These are phyloP conservation scores for Caenorhabditis wallacei DNA, from an alignment of 2,888 invertebrate genomes.

Conservation along the genomic window DNA sequence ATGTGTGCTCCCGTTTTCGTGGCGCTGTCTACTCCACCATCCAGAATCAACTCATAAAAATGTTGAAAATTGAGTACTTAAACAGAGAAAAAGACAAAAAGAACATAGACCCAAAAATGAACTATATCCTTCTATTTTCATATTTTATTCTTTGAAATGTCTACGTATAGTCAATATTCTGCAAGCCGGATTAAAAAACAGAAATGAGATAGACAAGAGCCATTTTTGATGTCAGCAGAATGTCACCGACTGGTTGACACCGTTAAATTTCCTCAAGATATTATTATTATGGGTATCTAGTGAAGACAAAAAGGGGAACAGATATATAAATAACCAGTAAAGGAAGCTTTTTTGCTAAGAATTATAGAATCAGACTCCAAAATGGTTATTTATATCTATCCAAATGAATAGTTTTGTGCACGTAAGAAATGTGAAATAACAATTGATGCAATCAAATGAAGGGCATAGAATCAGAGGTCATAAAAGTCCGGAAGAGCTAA, in stretches of 20 bases:
- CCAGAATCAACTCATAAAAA: conserved; percentile 55
- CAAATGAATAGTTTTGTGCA: conserved; percentile 21
- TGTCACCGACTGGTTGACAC: conserved; percentile 9
- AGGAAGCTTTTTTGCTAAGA: background rate
- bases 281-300: background rate
- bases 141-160: conserved; percentile 13
- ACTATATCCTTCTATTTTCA: conserved; percentile 19
- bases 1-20: conserved; percentile 44
- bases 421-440: conserved; percentile 31
- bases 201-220: conserved; percentile 17
- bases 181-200: conserved; percentile 28
- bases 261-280: background rate
- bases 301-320: background rate
- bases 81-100: conserved; percentile 4
- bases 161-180: conserved; percentile 26
- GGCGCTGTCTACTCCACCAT: conserved; percentile 42
- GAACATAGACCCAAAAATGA: conserved; percentile 17
- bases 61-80: conserved; percentile 48
- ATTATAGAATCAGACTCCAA: background rate
- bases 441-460: conserved; percentile 59
- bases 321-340: background rate
- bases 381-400: background rate
- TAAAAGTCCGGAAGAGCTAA: conserved; percentile 45
- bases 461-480: conserved; percentile 47
- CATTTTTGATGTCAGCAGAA: conserved; percentile 23